These are phyloP conservation scores for Hypocryptadius cinnamomeus DNA, from an alignment of 2,113 vertebrate species.

Conservation along the genomic window DNA sequence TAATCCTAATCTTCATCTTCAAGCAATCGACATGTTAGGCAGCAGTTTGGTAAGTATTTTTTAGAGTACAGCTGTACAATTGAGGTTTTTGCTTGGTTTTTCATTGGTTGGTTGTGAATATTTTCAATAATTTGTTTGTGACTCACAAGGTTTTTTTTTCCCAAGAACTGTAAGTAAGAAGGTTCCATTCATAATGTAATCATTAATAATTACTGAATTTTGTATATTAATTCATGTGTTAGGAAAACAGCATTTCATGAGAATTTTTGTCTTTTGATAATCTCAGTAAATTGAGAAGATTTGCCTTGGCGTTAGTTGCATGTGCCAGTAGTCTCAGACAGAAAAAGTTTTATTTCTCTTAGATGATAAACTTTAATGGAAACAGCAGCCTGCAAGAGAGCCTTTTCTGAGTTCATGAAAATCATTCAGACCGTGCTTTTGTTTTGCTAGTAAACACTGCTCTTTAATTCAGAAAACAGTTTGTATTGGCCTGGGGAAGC, in stretches of 20 bases:
- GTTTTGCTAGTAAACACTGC: conserved; percentile 29
- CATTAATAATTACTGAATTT: background rate
- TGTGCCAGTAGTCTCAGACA: background rate
- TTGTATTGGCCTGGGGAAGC: conserved; percentile 51
- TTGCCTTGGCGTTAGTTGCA: background rate
- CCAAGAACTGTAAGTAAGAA: background rate
- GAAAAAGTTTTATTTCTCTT: background rate
- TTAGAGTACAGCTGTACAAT: background rate
- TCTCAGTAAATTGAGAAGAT: background rate
- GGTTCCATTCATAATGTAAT: background rate
- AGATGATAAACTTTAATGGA: background rate
- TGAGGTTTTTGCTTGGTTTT: background rate
- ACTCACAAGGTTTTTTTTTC: background rate
- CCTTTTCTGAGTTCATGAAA: background rate
- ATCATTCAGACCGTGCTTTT: background rate
- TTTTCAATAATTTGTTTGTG: background rate
- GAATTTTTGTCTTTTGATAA: background rate
- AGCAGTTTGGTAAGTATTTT: background rate
- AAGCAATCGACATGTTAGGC: background rate
- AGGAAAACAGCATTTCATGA: background rate
- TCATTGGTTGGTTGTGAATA: background rate
- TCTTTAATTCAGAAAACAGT: conserved; percentile 67
- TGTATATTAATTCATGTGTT: background rate
- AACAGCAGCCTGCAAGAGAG: background rate
- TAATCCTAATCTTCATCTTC: background rate